phyloP scores from a whole-genome alignment of 2,113 vertebrate species.

The Columbina picui region DNA sequence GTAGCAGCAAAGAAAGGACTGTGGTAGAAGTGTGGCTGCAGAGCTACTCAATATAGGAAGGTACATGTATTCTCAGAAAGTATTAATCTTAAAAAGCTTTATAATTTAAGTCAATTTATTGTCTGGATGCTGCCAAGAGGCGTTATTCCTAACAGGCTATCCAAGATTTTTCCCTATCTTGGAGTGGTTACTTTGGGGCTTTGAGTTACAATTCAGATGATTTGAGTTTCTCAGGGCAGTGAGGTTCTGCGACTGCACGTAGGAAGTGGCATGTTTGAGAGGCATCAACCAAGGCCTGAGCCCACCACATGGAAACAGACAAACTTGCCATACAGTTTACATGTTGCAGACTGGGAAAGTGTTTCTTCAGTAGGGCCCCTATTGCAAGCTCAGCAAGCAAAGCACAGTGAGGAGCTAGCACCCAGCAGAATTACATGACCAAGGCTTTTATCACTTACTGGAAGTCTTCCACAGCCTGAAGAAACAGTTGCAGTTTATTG shows the following conservation, averaged over 20 bases:
- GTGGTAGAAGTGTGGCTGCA: not conserved
- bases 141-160: not conserved
- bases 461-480: conserved; percentile 15
- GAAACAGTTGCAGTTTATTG: conserved; percentile 38
- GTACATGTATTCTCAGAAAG: not conserved
- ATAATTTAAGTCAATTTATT: not conserved
- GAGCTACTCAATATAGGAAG: not conserved
- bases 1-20: not conserved
- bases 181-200: not conserved
- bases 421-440: not conserved
- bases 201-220: not conserved
- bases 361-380: not conserved
- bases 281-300: not conserved
- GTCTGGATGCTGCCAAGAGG: not conserved
- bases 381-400: not conserved
- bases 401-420: not conserved
- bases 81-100: not conserved
- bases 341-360: not conserved
- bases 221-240: not conserved
- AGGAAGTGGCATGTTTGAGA: not conserved
- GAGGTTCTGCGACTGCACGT: rapidly evolving
- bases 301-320: not conserved
- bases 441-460: conserved; percentile 24
- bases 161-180: not conserved
- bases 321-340: not conserved